Conservation (phyloP, 2,888 invertebrate genomes). For the Andrena flavipes region DNA sequence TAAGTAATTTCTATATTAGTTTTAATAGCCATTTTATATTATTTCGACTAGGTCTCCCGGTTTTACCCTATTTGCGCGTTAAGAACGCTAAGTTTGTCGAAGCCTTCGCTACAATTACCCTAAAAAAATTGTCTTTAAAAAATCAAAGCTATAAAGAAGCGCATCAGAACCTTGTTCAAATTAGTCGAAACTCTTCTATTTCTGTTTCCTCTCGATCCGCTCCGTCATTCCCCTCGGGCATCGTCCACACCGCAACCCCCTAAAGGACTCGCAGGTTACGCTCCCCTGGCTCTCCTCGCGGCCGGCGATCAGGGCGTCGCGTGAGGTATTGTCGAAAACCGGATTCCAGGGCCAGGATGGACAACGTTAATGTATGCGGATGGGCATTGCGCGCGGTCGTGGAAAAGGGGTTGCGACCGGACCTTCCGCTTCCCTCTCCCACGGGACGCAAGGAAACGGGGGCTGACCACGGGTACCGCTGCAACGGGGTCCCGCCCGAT, state of each 20-base stretch:
- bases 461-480: slow-evolving; percentile 68
- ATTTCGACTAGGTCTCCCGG: too few relatives aligned
- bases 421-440: slow-evolving; percentile 41
- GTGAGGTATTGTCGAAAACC: slow-evolving; percentile 59
- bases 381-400: slow-evolving; percentile 65
- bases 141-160: not conserved
- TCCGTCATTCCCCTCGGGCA: not conserved
- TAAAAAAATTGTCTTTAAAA: not conserved
- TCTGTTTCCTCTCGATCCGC: not conserved
- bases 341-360: slow-evolving; percentile 60
- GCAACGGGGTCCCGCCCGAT: slow-evolving; percentile 71
- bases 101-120: not conserved
- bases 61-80: too few relatives aligned
- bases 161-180: not conserved
- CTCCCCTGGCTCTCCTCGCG: not conserved
- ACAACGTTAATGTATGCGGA: slow-evolving; percentile 74
- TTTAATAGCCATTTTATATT: too few relatives aligned
- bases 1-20: too few relatives aligned
- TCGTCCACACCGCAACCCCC: not conserved
- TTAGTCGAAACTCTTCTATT: too few relatives aligned
- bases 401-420: slow-evolving; percentile 68
- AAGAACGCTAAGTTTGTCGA: not conserved
- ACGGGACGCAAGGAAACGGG: slow-evolving; percentile 61
- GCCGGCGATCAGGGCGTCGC: slow-evolving; percentile 2
- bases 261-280: not conserved